A percentile compares a stretch with the other conserved stretches of the same genome.
Conservation (phyloP, 2,888 invertebrate species). For the Lottia gigantea region DNA sequence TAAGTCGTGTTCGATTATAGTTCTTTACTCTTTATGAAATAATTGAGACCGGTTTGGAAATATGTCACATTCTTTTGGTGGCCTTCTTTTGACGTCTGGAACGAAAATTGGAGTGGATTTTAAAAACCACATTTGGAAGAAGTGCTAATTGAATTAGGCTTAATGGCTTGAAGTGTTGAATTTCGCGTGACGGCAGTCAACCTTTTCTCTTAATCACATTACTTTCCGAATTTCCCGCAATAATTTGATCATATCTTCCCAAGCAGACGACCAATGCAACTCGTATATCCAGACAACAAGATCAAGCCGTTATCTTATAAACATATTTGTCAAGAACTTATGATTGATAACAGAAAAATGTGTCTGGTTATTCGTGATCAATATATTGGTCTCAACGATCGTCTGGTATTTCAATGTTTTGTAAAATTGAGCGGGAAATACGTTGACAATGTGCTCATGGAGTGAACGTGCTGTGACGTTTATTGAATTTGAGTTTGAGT, state of each 20-base stretch:
- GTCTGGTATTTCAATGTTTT: conserved; percentile 5
- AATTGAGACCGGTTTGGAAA: no score
- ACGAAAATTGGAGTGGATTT: background rate
- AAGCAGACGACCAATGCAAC: conserved; percentile 1
- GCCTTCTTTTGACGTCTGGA: no score
- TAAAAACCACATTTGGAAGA: conserved; percentile 21
- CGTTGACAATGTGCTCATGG: background rate
- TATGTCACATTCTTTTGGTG: no score
- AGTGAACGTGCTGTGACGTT: background rate
- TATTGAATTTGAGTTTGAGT: conserved; percentile 5
- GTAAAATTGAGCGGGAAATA: conserved; percentile 3
- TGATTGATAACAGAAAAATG: background rate
- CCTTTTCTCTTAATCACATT: conserved; percentile 8
- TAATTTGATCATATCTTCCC: conserved; percentile 7
- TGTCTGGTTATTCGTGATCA: background rate
- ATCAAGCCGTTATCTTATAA: background rate
- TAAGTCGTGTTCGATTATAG: no score
- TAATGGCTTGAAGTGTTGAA: conserved; percentile 19
- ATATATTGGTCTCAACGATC: conserved; percentile 11
- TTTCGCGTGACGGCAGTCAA: conserved; percentile 15
- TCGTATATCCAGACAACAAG: background rate
- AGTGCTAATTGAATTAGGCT: conserved; percentile 23
- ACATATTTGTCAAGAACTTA: background rate
- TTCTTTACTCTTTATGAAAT: no score
- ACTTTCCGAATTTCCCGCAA: background rate